Base-by-base conservation (phyloP, 2,888 invertebrate species). In the Hypena proboscidalis region DNA sequence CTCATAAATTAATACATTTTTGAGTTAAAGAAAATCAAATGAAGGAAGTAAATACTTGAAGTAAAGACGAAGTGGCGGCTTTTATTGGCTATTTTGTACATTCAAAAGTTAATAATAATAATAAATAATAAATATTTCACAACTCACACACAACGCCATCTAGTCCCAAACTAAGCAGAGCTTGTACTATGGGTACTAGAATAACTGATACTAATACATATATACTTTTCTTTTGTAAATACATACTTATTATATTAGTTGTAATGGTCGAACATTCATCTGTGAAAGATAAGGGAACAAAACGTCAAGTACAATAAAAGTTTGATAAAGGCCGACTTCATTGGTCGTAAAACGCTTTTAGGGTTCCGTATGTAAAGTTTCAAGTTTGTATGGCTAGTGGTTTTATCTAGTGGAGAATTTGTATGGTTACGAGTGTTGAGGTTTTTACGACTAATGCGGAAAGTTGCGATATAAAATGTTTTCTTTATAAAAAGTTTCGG, bases 291-390 rank as follows among this genome's bases (percentile, higher is more conserved):
- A 50, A 38, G 27, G 19, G 9, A 19, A 11, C 14, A 20, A 20
- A 32, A 26, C 31, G 43, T 49, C 37, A 23, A 37, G 40, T 45
- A 34, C 32, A 53, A 45, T 61, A 64, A 64, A 65, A 56, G 36
- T 62, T 60, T 49, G 35, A 54, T 13, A 45, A 58, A 62, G 51
- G 50, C 54, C 38, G 37, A 30, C 50, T 60, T 55, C 57, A 54
- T 60, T 57, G 54, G 51, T 62, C 73, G 48, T 70, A 67, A 70
- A 71, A 66, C 31, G 19, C 14, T 31, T 53, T 59, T 47, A 59
- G 26, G 36, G 22, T 45, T 11, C 29, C 46, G 45, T 54, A 61
- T 59, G 42, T 64, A 63, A 55, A 50, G 37, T 31, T 31, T 26
- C 29, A 42, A 23, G 37, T 62, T 46, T 31, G 37, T 36, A 23